These are phyloP conservation scores for Pipistrellus kuhlii DNA, from an alignment of 2,797 vertebrate species.

Conservation along the genomic window DNA sequence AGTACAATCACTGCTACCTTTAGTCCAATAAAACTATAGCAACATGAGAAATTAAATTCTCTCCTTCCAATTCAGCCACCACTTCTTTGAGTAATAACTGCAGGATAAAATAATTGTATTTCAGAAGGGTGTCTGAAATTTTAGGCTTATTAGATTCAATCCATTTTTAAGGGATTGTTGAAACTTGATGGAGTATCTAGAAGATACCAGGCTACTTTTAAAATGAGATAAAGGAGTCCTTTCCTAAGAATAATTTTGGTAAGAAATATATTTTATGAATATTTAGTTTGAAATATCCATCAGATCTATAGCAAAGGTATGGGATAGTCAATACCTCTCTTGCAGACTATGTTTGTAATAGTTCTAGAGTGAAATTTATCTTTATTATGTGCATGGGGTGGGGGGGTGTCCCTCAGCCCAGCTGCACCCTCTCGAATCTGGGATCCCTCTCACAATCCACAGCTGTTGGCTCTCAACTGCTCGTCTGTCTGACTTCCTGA, in stretches of 20 bases:
- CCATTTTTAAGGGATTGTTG: constrained; percentile 32
- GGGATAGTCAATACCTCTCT: neutral
- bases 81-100: constrained; percentile 78
- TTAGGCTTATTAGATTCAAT: constrained; percentile 55
- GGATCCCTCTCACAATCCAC: no score
- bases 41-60: constrained; percentile 83
- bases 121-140: constrained; percentile 73
- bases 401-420: no score
- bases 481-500: no score
- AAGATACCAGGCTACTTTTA: constrained; percentile 63
- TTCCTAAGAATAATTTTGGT: neutral
- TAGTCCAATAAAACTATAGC: constrained; percentile 75
- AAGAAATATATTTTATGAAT: neutral
- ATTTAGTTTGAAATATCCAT: neutral
- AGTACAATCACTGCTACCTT: constrained; percentile 68
- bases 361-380: neutral
- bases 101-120: constrained; percentile 71
- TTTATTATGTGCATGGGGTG: neutral
- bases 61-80: constrained; percentile 69
- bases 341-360: neutral
- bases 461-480: no score
- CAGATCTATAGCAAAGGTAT: neutral
- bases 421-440: no score
- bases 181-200: neutral
- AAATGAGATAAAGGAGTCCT: constrained; percentile 7